phyloP scores from a whole-genome alignment of 2,797 vertebrate species.

The Cirrhinus molitorella region DNA sequence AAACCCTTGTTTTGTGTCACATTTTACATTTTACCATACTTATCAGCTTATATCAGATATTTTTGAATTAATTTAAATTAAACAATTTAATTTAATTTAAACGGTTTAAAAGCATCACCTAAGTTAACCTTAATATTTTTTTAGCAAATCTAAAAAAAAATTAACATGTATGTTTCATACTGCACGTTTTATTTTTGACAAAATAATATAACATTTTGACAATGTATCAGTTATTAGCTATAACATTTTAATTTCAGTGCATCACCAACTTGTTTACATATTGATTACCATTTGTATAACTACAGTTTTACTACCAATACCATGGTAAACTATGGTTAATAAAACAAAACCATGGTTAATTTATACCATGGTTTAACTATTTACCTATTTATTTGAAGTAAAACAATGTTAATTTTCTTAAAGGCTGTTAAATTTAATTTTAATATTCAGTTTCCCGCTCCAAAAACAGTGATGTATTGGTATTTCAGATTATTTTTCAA shows the following conservation, averaged over 20 bases:
- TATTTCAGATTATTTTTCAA: neutral
- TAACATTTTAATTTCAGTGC: too few species aligned
- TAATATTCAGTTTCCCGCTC: neutral
- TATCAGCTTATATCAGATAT: neutral
- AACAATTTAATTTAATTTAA: neutral
- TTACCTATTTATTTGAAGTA: too few species aligned
- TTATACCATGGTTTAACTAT: too few species aligned
- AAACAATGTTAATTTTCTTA: too few species aligned
- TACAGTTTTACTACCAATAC: too few species aligned
- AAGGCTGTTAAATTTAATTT: neutral
- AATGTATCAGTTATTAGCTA: too few species aligned
- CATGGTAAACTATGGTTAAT: too few species aligned
- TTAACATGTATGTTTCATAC: neutral
- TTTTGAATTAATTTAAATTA: neutral
- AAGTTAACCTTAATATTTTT: neutral
- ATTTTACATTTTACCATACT: neutral
- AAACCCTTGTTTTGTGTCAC: too few species aligned
- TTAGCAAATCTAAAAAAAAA: neutral
- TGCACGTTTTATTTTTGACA: neutral
- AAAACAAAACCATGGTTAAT: too few species aligned
- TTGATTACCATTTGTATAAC: too few species aligned
- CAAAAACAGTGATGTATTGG: neutral
- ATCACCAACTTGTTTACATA: too few species aligned
- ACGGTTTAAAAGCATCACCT: neutral
- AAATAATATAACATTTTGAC: too few species aligned